phyloP scores from a whole-genome alignment of 1,140 invertebrate species.

The Sycobia sp. region DNA sequence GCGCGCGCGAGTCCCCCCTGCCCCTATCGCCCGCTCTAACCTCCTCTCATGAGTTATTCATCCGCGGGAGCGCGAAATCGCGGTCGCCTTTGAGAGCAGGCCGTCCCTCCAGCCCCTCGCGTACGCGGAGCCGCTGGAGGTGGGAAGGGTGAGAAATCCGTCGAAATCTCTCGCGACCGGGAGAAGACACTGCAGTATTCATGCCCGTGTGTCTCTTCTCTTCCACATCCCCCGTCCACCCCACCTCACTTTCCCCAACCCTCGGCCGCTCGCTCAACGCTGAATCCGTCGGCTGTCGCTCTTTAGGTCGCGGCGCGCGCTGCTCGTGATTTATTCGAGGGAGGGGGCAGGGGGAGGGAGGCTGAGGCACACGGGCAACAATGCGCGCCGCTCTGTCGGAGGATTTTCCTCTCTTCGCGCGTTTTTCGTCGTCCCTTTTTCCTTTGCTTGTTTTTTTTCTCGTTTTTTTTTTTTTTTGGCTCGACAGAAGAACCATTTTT shows the following conservation, averaged over 20 bases:
- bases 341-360: not conserved
- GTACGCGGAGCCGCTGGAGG: not conserved
- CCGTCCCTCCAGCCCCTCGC: not conserved
- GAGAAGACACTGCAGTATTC: slow-evolving; percentile 31
- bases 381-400: not conserved
- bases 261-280: too few species aligned
- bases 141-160: slow-evolving; percentile 45
- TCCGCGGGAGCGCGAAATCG: slow-evolving; percentile 39
- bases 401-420: not conserved
- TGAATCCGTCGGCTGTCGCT: too few species aligned
- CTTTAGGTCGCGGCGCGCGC: not conserved
- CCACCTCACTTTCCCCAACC: too few species aligned
- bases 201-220: slow-evolving; percentile 12
- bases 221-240: too few species aligned
- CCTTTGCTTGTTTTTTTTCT: too few species aligned
- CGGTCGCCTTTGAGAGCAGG: slow-evolving; percentile 24
- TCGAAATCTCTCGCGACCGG: slow-evolving; percentile 40
- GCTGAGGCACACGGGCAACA: too few species aligned
- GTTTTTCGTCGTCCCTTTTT: not conserved
- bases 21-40: not conserved
- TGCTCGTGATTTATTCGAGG: slow-evolving; percentile 29
- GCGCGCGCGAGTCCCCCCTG: not conserved
- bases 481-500: not conserved
- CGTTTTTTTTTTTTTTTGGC: too few species aligned
- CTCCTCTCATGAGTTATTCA: slow-evolving; percentile 52